Base-by-base conservation (phyloP, 2,797 vertebrate species). In the Mormyrus proboscirostris region DNA sequence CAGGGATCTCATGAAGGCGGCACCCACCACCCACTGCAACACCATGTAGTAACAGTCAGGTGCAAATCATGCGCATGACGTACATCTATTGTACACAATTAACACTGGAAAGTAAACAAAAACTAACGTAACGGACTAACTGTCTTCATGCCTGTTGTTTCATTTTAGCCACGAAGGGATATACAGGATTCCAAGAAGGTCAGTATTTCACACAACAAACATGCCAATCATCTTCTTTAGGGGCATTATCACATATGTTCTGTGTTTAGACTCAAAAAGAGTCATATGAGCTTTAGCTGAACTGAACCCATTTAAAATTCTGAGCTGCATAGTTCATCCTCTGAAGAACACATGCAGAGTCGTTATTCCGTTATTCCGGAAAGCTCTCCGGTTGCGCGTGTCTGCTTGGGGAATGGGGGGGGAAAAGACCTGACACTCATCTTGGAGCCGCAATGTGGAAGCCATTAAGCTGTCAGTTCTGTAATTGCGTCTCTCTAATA, bases 101-200 rank as follows among this genome's bases (percentile, higher is more conserved):
- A 69, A 69, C 25, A 73, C 12, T 73, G 65, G 10, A 73, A 73
- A 79, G 73, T 79, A 79, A 41, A 6, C 33, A 19, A 41, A 14
- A 14, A 19, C 41, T 38, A 76, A 79, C 0, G 2, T n/a, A n/a
- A n/a, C 38, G n/a, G 0, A 41, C 73, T 73, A 73, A 73, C 12
- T 33, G 25, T 33, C 9, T 38, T 79, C 16, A 79, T 79, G 73
- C 14, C 38, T 79, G 53, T 90, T 86, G 92, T 90, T 94, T 90
- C 92, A 89, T 92, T 89, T 90, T 95, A 99, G 98, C 94, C 96
- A 97, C 14, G 96, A 97, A 89, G 97, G 96, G 91, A 90, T 96
- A 76, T 96, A 97, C 95, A 95, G 94, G 95, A 96, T 98, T 94
- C 96, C 98, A 88, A 98, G 95, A 95, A 97, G 94, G 98, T 99